Evolutionary conservation across 2,797 vertebrate genomes (phyloP).

Genomic region (Argya squamiceps): DNA sequence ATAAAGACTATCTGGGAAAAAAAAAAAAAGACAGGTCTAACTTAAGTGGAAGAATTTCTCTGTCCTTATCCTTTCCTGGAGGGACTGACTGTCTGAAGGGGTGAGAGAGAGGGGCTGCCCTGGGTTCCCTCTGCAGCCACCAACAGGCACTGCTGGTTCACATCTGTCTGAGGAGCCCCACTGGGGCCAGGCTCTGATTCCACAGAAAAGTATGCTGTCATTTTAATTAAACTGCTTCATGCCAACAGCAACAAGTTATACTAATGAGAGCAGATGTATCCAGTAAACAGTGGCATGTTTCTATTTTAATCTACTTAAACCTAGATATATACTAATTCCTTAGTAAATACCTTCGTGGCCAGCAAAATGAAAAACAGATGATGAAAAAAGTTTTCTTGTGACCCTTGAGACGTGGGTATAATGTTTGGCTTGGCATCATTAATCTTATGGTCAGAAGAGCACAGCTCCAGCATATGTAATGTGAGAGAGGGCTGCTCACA

Average conservation of each 20-base stretch:
- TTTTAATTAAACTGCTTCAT: slow-evolving; percentile 51
- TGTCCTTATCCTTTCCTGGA: background rate
- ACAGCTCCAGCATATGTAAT: slow-evolving; percentile 65
- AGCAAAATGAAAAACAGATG: slow-evolving; percentile 64
- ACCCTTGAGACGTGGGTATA: slow-evolving; percentile 53
- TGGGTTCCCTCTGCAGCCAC: background rate
- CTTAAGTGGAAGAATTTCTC: background rate
- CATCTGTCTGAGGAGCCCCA: background rate
- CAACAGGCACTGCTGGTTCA: background rate
- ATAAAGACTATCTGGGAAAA: background rate
- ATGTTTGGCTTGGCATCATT: slow-evolving; percentile 66
- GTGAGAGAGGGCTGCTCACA: slow-evolving; percentile 32
- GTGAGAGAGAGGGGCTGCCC: background rate
- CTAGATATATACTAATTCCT: slow-evolving; percentile 54
- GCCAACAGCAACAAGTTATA: slow-evolving; percentile 60
- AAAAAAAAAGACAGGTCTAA: background rate
- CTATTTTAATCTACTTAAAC: slow-evolving; percentile 64
- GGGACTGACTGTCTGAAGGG: background rate
- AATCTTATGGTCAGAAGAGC: slow-evolving; percentile 65
- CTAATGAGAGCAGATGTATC: slow-evolving; percentile 65
- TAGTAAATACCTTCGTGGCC: slow-evolving; percentile 50
- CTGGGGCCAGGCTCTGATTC: background rate
- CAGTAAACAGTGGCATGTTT: slow-evolving; percentile 58
- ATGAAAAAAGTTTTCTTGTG: slow-evolving; percentile 53
- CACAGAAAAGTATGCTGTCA: background rate